Evolutionary conservation across 2,888 invertebrate genomes (phyloP), one percentile per base, ranked within the genome.

Genomic region (Mactromeris polynyma): DNA sequence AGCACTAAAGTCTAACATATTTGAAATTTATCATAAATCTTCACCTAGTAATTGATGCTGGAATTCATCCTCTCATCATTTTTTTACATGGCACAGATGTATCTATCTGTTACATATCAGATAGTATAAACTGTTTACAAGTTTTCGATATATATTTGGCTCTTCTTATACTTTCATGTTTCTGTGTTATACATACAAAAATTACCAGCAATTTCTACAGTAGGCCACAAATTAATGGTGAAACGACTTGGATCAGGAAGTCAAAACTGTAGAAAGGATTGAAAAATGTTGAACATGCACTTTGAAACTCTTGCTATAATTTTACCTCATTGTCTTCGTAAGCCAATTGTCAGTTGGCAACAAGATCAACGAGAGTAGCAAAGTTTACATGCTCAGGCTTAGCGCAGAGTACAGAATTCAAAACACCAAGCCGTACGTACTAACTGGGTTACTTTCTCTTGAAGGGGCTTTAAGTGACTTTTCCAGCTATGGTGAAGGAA

Each of bases 61-160:
- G 26, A 64, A 64, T 64, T 64, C 26, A 26, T 26, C 6, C n/a
- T 64, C 26, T 11, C 26, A 64, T 64, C 58, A n/a, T 26, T 2
- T 64, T 64, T 26, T 64, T 64, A 64, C 58, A 26, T 26, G 58
- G 58, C 58, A 58, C 58, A 64, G 58, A 64, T 64, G 58, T 64
- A 64, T 26, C 58, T 26, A 64, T 0, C 9, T 64, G 58, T 26
- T n/a, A 26, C 26, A 64, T 64, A n/a, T 64, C n/a, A 6, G 7
- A n/a, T 26, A 3, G 58, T 26, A 64, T 64, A 64, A 64, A 64
- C 58, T 9, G 58, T 64, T 64, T 64, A 64, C 58, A 64, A 64
- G 6, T 26, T 64, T 64, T 26, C n/a, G 26, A 64, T 64, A 26
- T 64, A 64, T 64, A 64, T 26, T 64, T 64, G 58, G 58, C 58